phyloP scores from a whole-genome alignment of 1,140 invertebrate species.

The Dendrolimus punctatus region DNA sequence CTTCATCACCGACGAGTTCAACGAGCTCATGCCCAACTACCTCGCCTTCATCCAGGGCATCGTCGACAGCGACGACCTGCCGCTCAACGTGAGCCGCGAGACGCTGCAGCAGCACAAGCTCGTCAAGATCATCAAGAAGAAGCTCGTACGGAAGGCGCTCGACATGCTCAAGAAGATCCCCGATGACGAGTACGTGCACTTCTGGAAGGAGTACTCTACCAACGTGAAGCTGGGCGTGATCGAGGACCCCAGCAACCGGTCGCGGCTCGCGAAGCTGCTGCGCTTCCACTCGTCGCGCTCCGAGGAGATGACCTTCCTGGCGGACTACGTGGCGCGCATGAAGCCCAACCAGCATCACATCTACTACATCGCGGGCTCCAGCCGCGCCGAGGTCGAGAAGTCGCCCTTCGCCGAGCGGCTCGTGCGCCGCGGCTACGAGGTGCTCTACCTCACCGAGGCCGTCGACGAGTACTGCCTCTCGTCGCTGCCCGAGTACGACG shows the following conservation, averaged over 20 bases:
- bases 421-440: conserved; percentile 96
- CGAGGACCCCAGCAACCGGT: conserved; percentile 97
- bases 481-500: conserved; percentile 98
- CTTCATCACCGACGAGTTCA: conserved; percentile 99
- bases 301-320: conserved; percentile 80
- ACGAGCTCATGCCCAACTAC: conserved; percentile 99
- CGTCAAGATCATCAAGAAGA: conserved; percentile 99
- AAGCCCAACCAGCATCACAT: conserved; percentile 97
- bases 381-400: conserved; percentile 85
- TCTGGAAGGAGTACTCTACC: conserved; percentile 99
- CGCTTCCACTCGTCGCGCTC: conserved; percentile 90
- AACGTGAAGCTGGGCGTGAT: conserved; percentile 98
- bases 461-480: conserved; percentile 99
- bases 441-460: conserved; percentile 95
- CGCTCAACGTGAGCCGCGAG: conserved; percentile 98
- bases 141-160: conserved; percentile 95
- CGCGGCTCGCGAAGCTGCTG: conserved; percentile 94
- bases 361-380: conserved; percentile 96
- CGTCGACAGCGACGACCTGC: conserved; percentile 99
- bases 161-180: conserved; percentile 99
- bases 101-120: conserved; percentile 99
- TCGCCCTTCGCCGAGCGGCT: conserved; percentile 97
- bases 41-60: conserved; percentile 91
- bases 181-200: conserved; percentile 92
- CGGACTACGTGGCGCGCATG: conserved; percentile 96